Evolutionary conservation across 2,888 invertebrate species (phyloP).

Genomic region (Dione juno): DNA sequence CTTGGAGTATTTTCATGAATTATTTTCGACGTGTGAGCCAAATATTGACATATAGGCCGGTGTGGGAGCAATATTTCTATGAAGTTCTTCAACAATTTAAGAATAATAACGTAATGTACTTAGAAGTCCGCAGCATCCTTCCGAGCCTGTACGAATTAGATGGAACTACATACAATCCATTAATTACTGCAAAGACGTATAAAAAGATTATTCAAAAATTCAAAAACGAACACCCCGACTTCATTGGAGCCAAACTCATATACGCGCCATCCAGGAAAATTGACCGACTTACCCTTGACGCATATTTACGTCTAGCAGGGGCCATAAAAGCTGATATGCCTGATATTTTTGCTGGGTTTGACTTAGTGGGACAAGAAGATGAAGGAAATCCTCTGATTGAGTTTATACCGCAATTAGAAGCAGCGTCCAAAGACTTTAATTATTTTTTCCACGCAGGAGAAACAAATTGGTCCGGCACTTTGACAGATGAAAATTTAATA

Average conservation of each 20-base stretch:
- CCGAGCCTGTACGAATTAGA: conserved; percentile 87
- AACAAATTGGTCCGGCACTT: conserved; percentile 88
- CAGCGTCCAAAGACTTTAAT: conserved; percentile 77
- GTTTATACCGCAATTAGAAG: conserved; percentile 83
- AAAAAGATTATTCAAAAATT: conserved; percentile 84
- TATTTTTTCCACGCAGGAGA: conserved; percentile 93
- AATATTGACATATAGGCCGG: conserved; percentile 84
- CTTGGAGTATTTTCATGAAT: conserved; percentile 83
- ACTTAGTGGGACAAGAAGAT: conserved; percentile 92
- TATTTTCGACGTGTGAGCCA: conserved; percentile 82
- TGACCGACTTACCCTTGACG: conserved; percentile 60
- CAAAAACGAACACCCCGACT: conserved; percentile 83
- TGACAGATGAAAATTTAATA: conserved; percentile 88
- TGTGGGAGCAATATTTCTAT: conserved; percentile 87
- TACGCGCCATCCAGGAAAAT: conserved; percentile 85
- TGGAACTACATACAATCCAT: conserved; percentile 80
- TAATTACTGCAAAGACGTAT: conserved; percentile 84
- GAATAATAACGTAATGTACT: conserved; percentile 87
- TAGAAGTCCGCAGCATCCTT: conserved; percentile 87
- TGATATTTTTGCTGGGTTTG: conserved; percentile 89
- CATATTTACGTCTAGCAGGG: conserved; percentile 71
- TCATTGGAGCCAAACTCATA: conserved; percentile 87
- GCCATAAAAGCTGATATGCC: conserved; percentile 81
- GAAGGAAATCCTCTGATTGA: conserved; percentile 85
- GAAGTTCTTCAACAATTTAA: conserved; percentile 84